phyloP scores from a whole-genome alignment of 2,113 vertebrate genomes.

The Chrysochloris asiatica region DNA sequence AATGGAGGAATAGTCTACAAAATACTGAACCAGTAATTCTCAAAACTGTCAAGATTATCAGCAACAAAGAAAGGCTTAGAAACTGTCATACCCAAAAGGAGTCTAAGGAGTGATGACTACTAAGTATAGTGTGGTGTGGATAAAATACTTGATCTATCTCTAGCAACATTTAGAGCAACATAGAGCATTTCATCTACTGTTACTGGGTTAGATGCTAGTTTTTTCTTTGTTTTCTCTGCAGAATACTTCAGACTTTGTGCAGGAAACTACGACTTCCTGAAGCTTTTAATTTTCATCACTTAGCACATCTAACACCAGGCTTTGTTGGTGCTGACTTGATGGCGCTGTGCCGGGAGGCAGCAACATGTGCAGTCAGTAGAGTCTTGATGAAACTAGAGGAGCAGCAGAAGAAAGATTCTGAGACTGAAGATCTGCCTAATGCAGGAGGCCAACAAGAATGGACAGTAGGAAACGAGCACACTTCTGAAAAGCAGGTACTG shows the following conservation, averaged over 20 bases:
- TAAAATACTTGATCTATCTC: not conserved
- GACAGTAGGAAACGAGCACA: not conserved
- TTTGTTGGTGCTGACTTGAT: constrained; percentile 97
- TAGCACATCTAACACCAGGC: constrained; percentile 94
- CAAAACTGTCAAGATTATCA: not conserved
- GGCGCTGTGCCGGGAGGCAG: constrained; percentile 96
- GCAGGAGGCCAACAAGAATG: not conserved
- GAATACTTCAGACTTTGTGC: constrained; percentile 95
- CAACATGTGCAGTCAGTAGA: constrained; percentile 91
- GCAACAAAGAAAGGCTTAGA: not conserved
- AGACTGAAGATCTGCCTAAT: not conserved
- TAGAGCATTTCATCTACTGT: too few relatives aligned
- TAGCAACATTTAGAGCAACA: too few relatives aligned
- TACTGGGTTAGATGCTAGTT: too few relatives aligned
- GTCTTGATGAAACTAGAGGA: constrained; percentile 82
- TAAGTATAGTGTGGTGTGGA: not conserved
- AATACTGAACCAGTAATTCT: not conserved
- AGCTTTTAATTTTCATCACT: constrained; percentile 86
- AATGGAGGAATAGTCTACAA: not conserved
- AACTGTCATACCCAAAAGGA: not conserved
- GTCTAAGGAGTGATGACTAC: not conserved
- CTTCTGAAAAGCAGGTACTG: constrained; percentile 6
- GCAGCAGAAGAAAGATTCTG: accelerated
- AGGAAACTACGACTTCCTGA: constrained; percentile 90
- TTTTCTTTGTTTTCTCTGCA: constrained; percentile 65